phyloP scores from a whole-genome alignment of 2,797 vertebrate species.

The Lutjanus campechanus region DNA sequence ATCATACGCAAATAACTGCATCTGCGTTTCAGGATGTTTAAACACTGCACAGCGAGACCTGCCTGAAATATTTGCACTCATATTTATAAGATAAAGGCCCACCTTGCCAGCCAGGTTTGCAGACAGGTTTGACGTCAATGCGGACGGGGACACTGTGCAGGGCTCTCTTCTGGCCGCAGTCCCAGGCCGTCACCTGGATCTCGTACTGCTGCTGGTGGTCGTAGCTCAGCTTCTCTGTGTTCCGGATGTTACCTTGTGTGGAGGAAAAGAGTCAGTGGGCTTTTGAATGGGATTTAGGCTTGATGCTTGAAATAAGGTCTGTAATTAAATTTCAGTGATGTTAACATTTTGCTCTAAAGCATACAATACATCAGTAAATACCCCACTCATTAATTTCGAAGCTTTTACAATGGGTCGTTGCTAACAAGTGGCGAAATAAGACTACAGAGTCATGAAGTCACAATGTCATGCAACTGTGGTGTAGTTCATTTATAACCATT shows the following conservation, averaged over 20 bases:
- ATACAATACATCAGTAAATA: too few species aligned
- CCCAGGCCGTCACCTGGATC: conserved; percentile 94
- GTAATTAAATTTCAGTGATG: too few species aligned
- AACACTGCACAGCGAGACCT: conserved; percentile 14
- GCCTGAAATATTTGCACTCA: not conserved
- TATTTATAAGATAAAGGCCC: conserved; percentile 5
- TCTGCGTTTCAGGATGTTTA: conserved; percentile 28
- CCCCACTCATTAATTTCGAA: too few species aligned
- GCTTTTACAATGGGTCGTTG: too few species aligned
- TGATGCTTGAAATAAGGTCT: too few species aligned
- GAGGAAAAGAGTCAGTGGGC: not conserved
- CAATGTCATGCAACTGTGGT: too few species aligned
- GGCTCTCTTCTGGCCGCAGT: conserved; percentile 95
- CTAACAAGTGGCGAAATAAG: too few species aligned
- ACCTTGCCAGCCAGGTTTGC: conserved; percentile 99
- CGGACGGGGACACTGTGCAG: conserved; percentile 89
- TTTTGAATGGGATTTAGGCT: too few species aligned
- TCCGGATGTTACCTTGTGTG: conserved; percentile 93
- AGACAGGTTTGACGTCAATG: conserved; percentile 95
- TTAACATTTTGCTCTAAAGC: too few species aligned
- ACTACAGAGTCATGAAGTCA: too few species aligned
- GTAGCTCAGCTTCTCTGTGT: conserved; percentile 94
- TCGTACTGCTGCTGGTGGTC: conserved; percentile 93
- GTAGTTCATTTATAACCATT: too few species aligned
- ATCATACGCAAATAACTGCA: conserved; percentile 35